Conservation (phyloP, 2,797 vertebrate species). For the Zalophus californianus region DNA sequence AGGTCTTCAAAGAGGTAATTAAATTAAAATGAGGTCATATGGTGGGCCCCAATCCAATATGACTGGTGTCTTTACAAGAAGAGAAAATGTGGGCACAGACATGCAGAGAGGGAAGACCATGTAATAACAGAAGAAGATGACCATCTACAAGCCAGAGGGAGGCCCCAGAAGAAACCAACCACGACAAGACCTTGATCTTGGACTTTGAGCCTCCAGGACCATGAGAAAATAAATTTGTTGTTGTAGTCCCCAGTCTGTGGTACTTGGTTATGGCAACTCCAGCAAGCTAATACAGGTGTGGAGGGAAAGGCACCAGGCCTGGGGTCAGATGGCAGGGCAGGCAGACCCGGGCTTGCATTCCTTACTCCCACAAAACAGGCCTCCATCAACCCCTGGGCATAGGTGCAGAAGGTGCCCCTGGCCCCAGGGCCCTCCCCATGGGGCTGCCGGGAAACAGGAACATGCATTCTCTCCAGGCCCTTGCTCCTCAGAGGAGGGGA, state of each 20-base stretch:
- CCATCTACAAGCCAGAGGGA: background rate
- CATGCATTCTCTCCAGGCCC: background rate
- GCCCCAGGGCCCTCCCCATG: rapidly evolving
- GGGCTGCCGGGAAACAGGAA: background rate
- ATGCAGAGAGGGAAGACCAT: background rate
- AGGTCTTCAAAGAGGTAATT: background rate
- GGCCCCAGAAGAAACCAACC: background rate
- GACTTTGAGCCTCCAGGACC: background rate
- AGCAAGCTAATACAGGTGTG: background rate
- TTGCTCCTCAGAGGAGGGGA: background rate
- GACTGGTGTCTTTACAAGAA: background rate
- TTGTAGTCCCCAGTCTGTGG: background rate
- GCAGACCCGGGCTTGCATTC: background rate
- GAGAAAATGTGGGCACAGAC: background rate
- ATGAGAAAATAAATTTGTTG: background rate
- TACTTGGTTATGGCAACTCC: background rate
- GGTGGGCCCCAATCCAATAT: background rate
- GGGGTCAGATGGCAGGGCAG: background rate
- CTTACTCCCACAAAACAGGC: background rate
- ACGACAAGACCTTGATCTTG: background rate
- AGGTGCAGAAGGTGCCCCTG: background rate
- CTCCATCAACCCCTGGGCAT: background rate
- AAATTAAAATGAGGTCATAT: background rate
- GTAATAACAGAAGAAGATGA: background rate
- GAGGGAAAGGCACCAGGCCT: background rate